Evolutionary conservation across 2,113 vertebrate species (phyloP), one percentile per base, ranked within the genome.

Genomic region (Callipepla californica): DNA sequence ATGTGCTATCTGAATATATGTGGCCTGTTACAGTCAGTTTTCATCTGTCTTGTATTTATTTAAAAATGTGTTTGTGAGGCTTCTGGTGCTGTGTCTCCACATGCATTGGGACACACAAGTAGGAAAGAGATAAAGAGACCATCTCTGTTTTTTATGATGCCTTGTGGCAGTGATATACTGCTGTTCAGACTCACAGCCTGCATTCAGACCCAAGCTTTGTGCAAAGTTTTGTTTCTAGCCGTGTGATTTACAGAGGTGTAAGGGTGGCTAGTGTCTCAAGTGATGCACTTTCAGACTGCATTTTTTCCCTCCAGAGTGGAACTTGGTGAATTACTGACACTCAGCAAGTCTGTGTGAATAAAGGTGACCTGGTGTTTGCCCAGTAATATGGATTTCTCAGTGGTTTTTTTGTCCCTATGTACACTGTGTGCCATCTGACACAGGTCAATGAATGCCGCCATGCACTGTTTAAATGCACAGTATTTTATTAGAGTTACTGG

Each of bases 1-100:
- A 87, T 80, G 76, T 86, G 77, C 7, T 93, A 89, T 82, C 72
- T 89, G 68, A 82, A 62, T 92, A 66, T 58, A 91, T 50, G 55
- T 85, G 50, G 74, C 87, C 91, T 91, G 57, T 77, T 92, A 51
- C 80, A 95, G 79, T 80, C 87, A 86, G 48, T 86, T 92, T 95
- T 94, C 73, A 74, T 94, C 75, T 92, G 92, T 85, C 91, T 61
- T 89, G 48, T 25, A 42, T 85, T 92, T 89, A 57, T 81, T 80
- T 89, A 19, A 89, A 89, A 76, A 45, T 22, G 11, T 25, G 32
- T 58, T 42, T 89, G 83, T 73, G 86, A 93, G 47, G 78, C 74
- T 85, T 85, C 66, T 69, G 75, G 58, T 87, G 32, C 14, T 69
- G 70, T 81, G 89, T 80, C 48, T 89, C 20, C 36, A 26, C 55